Evolutionary conservation across 2,888 invertebrate genomes (phyloP), one percentile per base, ranked within the genome.

Genomic region (Pemphredon lugubris): DNA sequence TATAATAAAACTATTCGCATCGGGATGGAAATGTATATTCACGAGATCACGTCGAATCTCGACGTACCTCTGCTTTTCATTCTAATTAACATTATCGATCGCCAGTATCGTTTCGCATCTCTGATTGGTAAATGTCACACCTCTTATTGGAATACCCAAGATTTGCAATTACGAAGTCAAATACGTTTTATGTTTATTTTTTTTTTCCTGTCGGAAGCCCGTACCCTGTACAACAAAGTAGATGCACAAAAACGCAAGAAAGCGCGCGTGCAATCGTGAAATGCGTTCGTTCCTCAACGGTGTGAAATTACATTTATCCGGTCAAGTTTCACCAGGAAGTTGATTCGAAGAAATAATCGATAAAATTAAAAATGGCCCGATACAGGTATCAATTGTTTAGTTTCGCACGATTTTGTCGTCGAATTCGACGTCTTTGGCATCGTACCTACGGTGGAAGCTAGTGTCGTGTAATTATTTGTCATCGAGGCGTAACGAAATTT

Each of bases 51-150:
- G 21, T 11, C 9, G 7, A 11, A 67, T 50, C 34, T 58, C 14
- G 18, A 23, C 14, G n/a, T 55, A 45, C 30, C 34, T 21, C 37
- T 50, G 34, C 55, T 39, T 63, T 23, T 7, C 47, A 40, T 30
- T 53, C 68, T 48, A 44, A 69, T 69, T 58, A 64, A 48, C 53
- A 44, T 58, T 69, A 69, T 64, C 55, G 67, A 64, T 61, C 60
- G 54, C 30, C 13, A 14, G 26, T 50, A 60, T 50, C 42, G 53
- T 48, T 34, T 16, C 59, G 21, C 34, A 20, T 13, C 55, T 68
- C 23, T 54, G 21, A 14, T 30, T 32, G 16, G 13, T 37, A 23
- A 54, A 60, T 21, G 51, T 66, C 45, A 21, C 23, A 68, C 45
- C 32, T 34, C 23, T 26, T n/a, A 30, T 39, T 34, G 21, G 34